These are phyloP conservation scores for Papilio protenor DNA, from an alignment of 2,888 invertebrate species.

Conservation along the genomic window DNA sequence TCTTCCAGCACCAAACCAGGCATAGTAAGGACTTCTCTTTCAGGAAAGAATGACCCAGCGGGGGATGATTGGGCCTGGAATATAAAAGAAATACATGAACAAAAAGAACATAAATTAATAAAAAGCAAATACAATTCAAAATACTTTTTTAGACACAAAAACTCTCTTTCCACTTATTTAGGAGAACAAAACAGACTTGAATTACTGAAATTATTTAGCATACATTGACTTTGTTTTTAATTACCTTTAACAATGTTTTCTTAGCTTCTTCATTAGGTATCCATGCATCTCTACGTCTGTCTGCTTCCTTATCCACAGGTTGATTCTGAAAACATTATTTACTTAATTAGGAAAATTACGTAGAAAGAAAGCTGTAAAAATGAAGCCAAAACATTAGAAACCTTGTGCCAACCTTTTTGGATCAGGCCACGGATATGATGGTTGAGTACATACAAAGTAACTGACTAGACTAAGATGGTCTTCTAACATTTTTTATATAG, in stretches of 20 bases:
- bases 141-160: too few species aligned
- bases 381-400: too few species aligned
- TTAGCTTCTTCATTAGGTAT: slow-evolving; percentile 91
- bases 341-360: background rate
- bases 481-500: too few species aligned
- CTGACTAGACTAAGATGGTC: too few species aligned
- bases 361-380: too few species aligned
- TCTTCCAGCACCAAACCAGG: slow-evolving; percentile 92
- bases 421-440: too few species aligned
- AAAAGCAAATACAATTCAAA: too few species aligned
- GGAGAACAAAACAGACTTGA: too few species aligned
- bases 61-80: slow-evolving; percentile 85
- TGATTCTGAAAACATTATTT: slow-evolving; percentile 63
- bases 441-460: too few species aligned
- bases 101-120: background rate
- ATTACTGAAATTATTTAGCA: background rate
- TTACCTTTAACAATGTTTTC: slow-evolving; percentile 85
- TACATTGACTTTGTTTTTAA: background rate
- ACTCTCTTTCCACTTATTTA: too few species aligned
- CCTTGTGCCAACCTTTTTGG: too few species aligned
- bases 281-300: slow-evolving; percentile 89
- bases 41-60: slow-evolving; percentile 88
- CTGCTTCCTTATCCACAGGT: slow-evolving; percentile 82
- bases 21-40: slow-evolving; percentile 91
- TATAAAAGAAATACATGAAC: background rate